Evolutionary conservation across 2,113 vertebrate species (phyloP), one percentile per base, ranked within the genome.

Genomic region (Hyperoodon ampullatus): DNA sequence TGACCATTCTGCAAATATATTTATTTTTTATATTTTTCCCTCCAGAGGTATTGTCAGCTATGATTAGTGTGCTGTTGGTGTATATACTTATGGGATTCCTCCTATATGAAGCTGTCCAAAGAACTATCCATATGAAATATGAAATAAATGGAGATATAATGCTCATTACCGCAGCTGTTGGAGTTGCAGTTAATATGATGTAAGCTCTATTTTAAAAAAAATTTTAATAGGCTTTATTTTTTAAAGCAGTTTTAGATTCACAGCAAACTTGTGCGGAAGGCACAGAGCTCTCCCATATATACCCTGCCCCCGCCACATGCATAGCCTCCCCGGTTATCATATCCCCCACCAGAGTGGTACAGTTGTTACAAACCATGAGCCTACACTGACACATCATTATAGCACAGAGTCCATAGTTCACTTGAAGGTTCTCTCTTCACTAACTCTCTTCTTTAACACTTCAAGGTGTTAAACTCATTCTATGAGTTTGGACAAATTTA

Each of bases 141-240:
- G 98, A 98, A 95, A 99, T 99, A 94, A 98, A 99, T 28, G 99
- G 99, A n/a, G 99, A 99, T 44, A 98, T 99, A 96, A 99, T 99
- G 99, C 99, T 99, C 89, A 99, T 99, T 97, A 99, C 99, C 0
- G 99, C 99, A 68, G 99, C 99, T 0, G 99, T 99, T 28, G 99
- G 99, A 12, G 99, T 99, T 78, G 99, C 99, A 8, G 99, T 99
- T 94, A 99, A 99, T 93, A 94, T 99, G 90, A 98, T 99, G 99
- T 99, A 99, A 99, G 99, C 95, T 60, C 39, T 82, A 90, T 98
- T 96, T 80, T 87, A 68, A 1, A 1, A 33, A 53, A 93, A 53
- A 16, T 14, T 58, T 94, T 74, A 70, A 42, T 61, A 39, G 11
- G 33, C 50, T 83, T 89, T 88, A 80, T 30, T 75, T 83, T 87